Evolutionary conservation across 2,797 vertebrate species (phyloP), one percentile per base, ranked within the genome.

Genomic region (Urocyon cinereoargenteus): DNA sequence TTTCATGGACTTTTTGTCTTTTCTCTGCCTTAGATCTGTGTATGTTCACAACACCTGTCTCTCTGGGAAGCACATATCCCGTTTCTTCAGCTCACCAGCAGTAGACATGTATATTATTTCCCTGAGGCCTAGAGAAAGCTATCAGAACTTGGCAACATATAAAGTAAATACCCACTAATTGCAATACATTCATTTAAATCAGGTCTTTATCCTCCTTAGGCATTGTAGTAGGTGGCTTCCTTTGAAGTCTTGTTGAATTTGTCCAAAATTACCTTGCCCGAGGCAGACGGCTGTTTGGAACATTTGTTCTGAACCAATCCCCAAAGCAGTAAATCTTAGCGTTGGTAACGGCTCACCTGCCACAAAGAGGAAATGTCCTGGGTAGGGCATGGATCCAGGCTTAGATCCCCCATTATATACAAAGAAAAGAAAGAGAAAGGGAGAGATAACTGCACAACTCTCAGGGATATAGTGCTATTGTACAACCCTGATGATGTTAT

Each of bases 171-270:
- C 66, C 68, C 95, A 85, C 95, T 97, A 81, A 97, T 97, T 98
- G 85, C 84, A 94, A 98, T 96, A 97, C 96, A 97, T 59, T 98
- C 86, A 94, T 98, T 98, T 98, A 98, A 98, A 97, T 87, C 97
- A 83, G 93, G 40, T 49, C 61, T 93, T 97, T 18, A 1, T 97
- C 93, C 97, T 82, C 36, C 91, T 26, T 96, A 49, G 26, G 59
- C 91, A 97, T 89, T 3, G 0, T 24, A 96, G 85, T 85, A 94
- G 96, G 92, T 84, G 95, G 68, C 88, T 97, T 79, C 79, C 97
- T 95, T 87, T 97, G 97, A 98, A 98, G 96, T 77, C 72, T 98
- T 75, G 96, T 86, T 96, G 98, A 98, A 97, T 97, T 84, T 85
- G 97, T 97, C 97, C 95, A 96, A 96, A 98, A 97, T 89, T 97